These are phyloP conservation scores for Psix sp. DNA, from an alignment of 1,140 invertebrate genomes.

Conservation along the genomic window DNA sequence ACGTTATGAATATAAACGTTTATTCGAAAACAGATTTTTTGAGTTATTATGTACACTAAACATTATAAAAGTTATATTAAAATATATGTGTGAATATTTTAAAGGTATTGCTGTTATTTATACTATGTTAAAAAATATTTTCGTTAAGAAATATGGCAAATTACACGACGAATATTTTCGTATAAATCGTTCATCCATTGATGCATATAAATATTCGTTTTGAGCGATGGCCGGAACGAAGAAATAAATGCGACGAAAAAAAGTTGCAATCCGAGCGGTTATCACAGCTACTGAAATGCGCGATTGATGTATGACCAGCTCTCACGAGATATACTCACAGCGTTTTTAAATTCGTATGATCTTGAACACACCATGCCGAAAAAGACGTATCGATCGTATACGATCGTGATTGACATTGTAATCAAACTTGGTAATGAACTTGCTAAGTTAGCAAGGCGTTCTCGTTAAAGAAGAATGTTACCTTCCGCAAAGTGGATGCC, in stretches of 20 bases:
- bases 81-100: too few species aligned
- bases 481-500: conserved; percentile 21
- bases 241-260: conserved; percentile 37
- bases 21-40: too few species aligned
- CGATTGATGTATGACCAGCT: conserved; percentile 35
- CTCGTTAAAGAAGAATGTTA: conserved; percentile 22
- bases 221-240: conserved; percentile 39
- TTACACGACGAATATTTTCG: too few species aligned
- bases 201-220: conserved; percentile 38
- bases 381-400: conserved; percentile 29
- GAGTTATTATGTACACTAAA: too few species aligned
- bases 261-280: conserved; percentile 11
- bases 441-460: conserved; percentile 32
- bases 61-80: too few species aligned
- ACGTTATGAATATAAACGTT: too few species aligned
- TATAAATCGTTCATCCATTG: conserved; percentile 34
- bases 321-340: conserved; percentile 14
- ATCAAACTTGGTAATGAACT: conserved; percentile 61
- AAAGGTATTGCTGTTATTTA: too few species aligned
- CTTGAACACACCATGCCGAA: background rate
- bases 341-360: conserved; percentile 9
- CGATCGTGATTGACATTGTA: conserved; percentile 54
- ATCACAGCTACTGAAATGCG: conserved; percentile 25
- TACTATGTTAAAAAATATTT: too few species aligned
- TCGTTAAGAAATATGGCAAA: too few species aligned